A percentile compares a stretch with the other conserved stretches of the same genome.
Conservation (phyloP, 2,888 invertebrate genomes). For the Aplocera efformata region DNA sequence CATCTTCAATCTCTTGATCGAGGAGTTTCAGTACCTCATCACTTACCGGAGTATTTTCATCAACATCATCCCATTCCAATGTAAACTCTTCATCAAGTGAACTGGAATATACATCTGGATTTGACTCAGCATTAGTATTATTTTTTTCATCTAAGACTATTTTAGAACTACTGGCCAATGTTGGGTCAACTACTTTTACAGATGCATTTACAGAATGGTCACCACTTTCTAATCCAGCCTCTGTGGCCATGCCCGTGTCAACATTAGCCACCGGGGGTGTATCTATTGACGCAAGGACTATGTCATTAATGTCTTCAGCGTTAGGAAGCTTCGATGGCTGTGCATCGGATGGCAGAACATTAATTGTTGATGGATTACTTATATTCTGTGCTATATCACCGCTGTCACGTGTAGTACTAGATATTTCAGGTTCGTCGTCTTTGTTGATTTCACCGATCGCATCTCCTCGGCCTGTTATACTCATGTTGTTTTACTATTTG, state of each 20-base stretch:
- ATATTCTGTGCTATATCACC: not conserved
- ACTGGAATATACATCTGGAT: slow-evolving; percentile 4
- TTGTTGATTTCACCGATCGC: slow-evolving; percentile 4
- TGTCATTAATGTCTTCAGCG: too few relatives aligned
- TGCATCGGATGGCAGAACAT: too few relatives aligned
- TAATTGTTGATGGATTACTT: not conserved
- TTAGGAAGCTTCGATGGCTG: too few relatives aligned
- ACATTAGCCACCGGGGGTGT: too few relatives aligned
- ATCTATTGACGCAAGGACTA: too few relatives aligned
- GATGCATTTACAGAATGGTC: too few relatives aligned
- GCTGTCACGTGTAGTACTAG: slow-evolving; percentile 9
- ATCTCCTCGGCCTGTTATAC: slow-evolving; percentile 12
- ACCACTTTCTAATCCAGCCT: too few relatives aligned
- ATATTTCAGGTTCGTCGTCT: slow-evolving; percentile 11
- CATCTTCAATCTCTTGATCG: slow-evolving; percentile 1
- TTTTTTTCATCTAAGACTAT: not conserved
- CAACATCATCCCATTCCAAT: slow-evolving; percentile 19
- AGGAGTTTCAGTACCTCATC: slow-evolving; percentile 1
- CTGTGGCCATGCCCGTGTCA: too few relatives aligned
- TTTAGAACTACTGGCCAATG: not conserved
- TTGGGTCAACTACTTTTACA: too few relatives aligned
- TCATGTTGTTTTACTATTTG: slow-evolving; percentile 9
- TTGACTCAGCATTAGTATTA: slow-evolving; percentile 3
- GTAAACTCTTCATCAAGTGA: slow-evolving; percentile 6
- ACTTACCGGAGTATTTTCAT: slow-evolving; percentile 1